phyloP scores from a whole-genome alignment of 2,888 invertebrate species.

The Saturnia pavonia region DNA sequence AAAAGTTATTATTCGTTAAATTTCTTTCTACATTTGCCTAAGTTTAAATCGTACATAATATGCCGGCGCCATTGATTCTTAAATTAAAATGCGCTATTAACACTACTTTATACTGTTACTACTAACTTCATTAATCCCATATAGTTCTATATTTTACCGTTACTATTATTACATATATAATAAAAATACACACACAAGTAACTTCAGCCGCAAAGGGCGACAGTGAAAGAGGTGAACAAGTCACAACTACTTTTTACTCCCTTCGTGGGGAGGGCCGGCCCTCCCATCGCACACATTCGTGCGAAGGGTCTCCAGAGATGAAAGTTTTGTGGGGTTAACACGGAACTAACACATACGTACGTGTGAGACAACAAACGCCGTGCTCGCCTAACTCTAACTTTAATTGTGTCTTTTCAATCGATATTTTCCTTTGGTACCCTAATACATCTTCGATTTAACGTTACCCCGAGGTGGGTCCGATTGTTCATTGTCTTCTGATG shows the following conservation, averaged over 20 bases:
- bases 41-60: no score
- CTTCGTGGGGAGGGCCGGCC: conserved; percentile 67
- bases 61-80: no score
- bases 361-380: conserved; percentile 73
- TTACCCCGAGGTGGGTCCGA: conserved; percentile 37
- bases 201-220: conserved; percentile 69
- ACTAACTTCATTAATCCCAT: no score
- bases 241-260: conserved; percentile 80
- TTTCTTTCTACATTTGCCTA: no score
- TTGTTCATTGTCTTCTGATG: conserved; percentile 42
- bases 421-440: conserved; percentile 61
- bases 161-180: conserved; percentile 29
- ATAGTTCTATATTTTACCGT: not conserved
- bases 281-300: conserved; percentile 53
- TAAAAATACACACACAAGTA: conserved; percentile 59
- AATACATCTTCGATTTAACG: conserved; percentile 54
- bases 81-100: no score
- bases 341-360: conserved; percentile 68
- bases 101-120: no score
- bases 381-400: conserved; percentile 78
- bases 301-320: conserved; percentile 73
- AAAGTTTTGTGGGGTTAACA: conserved; percentile 78
- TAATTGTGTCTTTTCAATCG: conserved; percentile 82
- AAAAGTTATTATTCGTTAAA: no score
- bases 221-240: conserved; percentile 81